Conservation (phyloP, 2,888 invertebrate genomes). For the Prostheceraeus crozeri region DNA sequence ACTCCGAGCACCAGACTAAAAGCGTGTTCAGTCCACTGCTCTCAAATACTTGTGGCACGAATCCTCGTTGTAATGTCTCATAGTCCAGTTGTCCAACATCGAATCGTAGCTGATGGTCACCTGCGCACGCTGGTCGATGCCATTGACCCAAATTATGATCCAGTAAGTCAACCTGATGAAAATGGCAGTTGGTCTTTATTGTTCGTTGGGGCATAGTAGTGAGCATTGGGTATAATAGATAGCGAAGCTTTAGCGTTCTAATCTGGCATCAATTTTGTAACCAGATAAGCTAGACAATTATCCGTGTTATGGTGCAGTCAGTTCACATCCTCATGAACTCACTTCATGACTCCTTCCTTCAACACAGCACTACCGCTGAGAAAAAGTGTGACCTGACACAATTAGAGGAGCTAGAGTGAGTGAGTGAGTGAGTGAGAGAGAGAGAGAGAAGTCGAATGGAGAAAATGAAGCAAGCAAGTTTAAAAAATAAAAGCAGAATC, state of each 20-base stretch:
- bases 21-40: conserved; percentile 63
- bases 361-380: too few relatives aligned
- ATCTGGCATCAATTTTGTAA: too few relatives aligned
- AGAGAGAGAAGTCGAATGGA: too few relatives aligned
- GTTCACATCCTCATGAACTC: too few relatives aligned
- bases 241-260: conserved; percentile 30
- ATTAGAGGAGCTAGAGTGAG: too few relatives aligned
- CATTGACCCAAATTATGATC: conserved; percentile 64
- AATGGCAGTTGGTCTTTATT: neutral
- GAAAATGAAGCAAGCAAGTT: too few relatives aligned
- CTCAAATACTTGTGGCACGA: conserved; percentile 62
- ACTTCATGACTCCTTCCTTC: too few relatives aligned
- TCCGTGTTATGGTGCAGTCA: too few relatives aligned
- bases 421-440: too few relatives aligned
- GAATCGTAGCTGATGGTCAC: conserved; percentile 61
- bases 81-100: conserved; percentile 60
- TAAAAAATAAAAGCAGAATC: too few relatives aligned
- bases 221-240: neutral
- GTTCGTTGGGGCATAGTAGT: neutral
- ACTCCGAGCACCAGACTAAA: conserved; percentile 63
- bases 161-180: conserved; percentile 56
- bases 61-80: conserved; percentile 63
- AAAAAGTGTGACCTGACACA: too few relatives aligned
- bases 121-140: conserved; percentile 62
- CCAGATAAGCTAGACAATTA: too few relatives aligned